Evolutionary conservation across 1,140 invertebrate species (phyloP).

Genomic region (Micrasema longulum): DNA sequence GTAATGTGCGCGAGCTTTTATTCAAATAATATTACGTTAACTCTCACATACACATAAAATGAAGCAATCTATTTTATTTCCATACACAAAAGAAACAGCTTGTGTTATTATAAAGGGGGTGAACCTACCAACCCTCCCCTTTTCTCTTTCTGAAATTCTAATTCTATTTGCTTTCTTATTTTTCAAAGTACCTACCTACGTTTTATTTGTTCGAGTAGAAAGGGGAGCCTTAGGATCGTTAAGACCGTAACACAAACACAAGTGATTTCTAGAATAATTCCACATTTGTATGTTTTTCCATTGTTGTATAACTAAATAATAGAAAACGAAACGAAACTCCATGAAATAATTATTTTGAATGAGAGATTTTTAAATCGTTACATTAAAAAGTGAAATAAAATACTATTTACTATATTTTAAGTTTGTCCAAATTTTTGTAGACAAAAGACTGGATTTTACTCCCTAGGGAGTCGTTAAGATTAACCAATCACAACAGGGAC

Average conservation of each 20-base stretch:
- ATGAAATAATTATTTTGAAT: no score
- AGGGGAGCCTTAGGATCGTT: slow-evolving; percentile 22
- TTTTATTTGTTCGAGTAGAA: slow-evolving; percentile 30
- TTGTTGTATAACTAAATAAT: no score
- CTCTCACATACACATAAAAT: neutral
- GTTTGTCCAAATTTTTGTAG: no score
- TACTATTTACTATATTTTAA: no score
- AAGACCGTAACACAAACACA: neutral
- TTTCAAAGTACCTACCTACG: slow-evolving; percentile 24
- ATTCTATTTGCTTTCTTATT: slow-evolving; percentile 42
- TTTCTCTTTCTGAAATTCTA: slow-evolving; percentile 34
- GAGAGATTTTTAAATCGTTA: no score
- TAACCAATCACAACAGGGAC: no score
- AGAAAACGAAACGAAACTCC: no score
- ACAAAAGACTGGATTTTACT: no score
- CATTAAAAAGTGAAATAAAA: no score
- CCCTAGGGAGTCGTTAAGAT: no score
- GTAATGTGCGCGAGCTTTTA: no score
- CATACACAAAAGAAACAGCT: slow-evolving; percentile 11
- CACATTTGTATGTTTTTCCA: neutral
- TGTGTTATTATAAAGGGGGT: slow-evolving; percentile 8
- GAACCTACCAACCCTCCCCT: neutral
- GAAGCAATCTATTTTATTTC: slow-evolving; percentile 14
- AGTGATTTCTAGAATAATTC: slow-evolving; percentile 5
- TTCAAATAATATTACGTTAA: no score